Conservation (phyloP, 1,140 invertebrate genomes). For the Myzus persicae region DNA sequence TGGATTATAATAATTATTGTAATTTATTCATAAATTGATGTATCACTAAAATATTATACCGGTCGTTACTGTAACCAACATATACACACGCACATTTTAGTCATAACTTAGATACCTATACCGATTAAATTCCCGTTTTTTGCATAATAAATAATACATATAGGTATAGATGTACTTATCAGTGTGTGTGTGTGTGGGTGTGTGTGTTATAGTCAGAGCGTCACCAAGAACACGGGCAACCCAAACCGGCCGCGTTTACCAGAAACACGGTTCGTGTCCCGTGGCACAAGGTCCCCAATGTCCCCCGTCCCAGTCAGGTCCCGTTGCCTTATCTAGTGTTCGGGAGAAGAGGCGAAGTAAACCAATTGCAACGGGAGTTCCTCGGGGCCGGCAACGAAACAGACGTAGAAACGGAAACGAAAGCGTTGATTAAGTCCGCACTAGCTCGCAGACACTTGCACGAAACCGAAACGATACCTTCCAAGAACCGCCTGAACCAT, state of each 20-base stretch:
- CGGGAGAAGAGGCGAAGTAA: conserved; percentile 64
- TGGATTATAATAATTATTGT: not conserved
- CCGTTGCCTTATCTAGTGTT: conserved; percentile 82
- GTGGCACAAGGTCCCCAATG: conserved; percentile 84
- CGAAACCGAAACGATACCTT: conserved; percentile 41
- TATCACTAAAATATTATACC: not conserved
- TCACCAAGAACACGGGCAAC: conserved; percentile 35
- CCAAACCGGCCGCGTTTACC: conserved; percentile 66
- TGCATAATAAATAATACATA: not conserved
- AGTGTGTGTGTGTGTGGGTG: conserved; percentile 32
- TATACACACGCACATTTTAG: conserved; percentile 10
- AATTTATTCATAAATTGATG: not conserved
- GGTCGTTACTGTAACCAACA: not conserved
- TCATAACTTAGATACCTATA: not conserved
- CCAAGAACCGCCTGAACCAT: not conserved
- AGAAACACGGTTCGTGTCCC: conserved; percentile 73
- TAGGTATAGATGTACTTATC: conserved; percentile 12
- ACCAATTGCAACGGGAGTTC: not conserved
- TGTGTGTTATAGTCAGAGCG: conserved; percentile 51
- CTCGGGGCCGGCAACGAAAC: conserved; percentile 33
- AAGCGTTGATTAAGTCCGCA: conserved; percentile 27
- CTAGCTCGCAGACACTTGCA: conserved; percentile 43
- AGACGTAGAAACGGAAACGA: conserved; percentile 41
- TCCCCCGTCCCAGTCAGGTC: conserved; percentile 81
- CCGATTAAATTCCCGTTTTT: not conserved